Evolutionary conservation across 1,140 invertebrate genomes (phyloP).

Genomic region (Euborellia annulipes): DNA sequence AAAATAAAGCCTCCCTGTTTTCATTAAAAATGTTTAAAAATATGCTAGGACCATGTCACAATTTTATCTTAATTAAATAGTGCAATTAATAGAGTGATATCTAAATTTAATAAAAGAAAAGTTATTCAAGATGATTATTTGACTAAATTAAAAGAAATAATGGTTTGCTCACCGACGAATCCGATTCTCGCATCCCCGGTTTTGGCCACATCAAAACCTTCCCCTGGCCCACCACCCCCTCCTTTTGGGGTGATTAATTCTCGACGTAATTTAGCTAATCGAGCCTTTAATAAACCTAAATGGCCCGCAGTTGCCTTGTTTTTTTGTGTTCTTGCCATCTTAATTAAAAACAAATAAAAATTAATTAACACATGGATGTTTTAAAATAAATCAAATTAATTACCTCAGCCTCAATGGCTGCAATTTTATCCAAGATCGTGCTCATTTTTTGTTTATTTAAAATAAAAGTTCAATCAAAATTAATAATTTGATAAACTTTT

Average conservation of each 20-base stretch:
- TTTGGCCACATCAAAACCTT: slow-evolving; percentile 99
- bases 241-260: slow-evolving; percentile 98
- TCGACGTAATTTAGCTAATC: slow-evolving; percentile 87
- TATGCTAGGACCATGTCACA: no score
- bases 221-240: slow-evolving; percentile 70
- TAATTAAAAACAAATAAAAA: slow-evolving; percentile 24
- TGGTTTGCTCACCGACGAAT: slow-evolving; percentile 60
- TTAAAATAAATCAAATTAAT: slow-evolving; percentile 19
- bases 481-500: no score
- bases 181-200: slow-evolving; percentile 98
- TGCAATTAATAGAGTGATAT: no score
- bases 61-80: no score
- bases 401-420: slow-evolving; percentile 94
- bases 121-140: no score
- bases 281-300: slow-evolving; percentile 91
- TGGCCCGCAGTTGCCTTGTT: slow-evolving; percentile 98
- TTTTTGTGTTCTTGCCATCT: slow-evolving; percentile 99
- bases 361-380: neutral
- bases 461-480: neutral
- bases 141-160: slow-evolving; percentile 6
- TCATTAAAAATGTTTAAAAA: no score
- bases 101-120: no score
- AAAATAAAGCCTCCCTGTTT: no score
- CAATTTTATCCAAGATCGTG: slow-evolving; percentile 92
- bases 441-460: slow-evolving; percentile 44